Evolutionary conservation across 1,140 invertebrate species (phyloP), one percentile per base, ranked within the genome.

Genomic region (Eumeta japonica): DNA sequence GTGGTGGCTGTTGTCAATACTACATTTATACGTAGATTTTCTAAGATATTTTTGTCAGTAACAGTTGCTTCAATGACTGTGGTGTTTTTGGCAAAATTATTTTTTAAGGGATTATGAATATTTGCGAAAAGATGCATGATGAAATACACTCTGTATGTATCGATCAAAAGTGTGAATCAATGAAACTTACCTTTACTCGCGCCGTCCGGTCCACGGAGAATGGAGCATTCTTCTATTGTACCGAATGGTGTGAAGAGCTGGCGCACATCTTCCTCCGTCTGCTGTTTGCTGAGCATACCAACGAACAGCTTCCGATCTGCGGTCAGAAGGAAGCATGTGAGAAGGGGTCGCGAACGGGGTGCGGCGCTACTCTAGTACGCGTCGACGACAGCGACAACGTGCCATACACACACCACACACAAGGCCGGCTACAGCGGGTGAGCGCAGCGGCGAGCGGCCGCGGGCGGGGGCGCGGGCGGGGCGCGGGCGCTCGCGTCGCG

Each of bases 221-320:
- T 96, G 44, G 95, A 98, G 65, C 96, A 98, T 85, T 99, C 96
- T 77, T 99, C 96, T 85, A 99, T 97, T 73, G 86, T 88, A 57
- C 97, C 97, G 77, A 90, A 98, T 43, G 92, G 87, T 62, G 90
- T 86, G 79, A 99, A 98, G 64, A 98, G 81, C 77, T 94, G 89
- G 75, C 92, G 85, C 49, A 98, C 92, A 88, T 98, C 95, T 63
- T 98, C 95, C 85, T 98, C 97, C 53, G 89, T 93, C 76, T 98
- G 95, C 83, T 97, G 92, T 81, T 99, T 99, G 81, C 93, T 97
- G 67, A 99, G 90, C 96, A 99, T 99, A 72, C 97, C 97, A 81
- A 98, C 92, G 83, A 99, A 99, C 81, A 98, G 87, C 85, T 98
- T 99, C 78, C 95, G 85, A 84, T 94, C 92, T 89, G 85, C 68